Evolutionary conservation across 2,888 invertebrate species (phyloP).

Genomic region (Drosophila picticornis): DNA sequence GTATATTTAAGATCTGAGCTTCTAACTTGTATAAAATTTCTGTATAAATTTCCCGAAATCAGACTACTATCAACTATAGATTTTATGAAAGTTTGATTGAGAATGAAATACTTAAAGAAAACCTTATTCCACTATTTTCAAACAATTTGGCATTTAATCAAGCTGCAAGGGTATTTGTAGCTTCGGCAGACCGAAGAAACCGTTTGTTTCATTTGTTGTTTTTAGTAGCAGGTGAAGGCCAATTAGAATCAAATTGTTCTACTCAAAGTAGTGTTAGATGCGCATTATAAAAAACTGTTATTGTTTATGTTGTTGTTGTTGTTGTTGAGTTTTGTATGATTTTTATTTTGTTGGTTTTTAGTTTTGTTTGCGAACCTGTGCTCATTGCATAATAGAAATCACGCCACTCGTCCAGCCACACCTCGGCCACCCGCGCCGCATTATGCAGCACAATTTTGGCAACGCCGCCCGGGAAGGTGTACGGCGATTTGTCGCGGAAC

Average conservation of each 20-base stretch:
- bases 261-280: constrained; percentile 47
- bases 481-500: constrained; percentile 98
- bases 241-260: constrained; percentile 49
- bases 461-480: constrained; percentile 99
- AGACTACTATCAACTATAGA: background rate
- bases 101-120: background rate
- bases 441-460: constrained; percentile 99
- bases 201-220: constrained; percentile 24
- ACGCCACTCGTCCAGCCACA: constrained; percentile 99
- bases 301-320: constrained; percentile 33
- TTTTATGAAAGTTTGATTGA: background rate
- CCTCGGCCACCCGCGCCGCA: constrained; percentile 98
- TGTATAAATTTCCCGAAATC: background rate
- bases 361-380: constrained; percentile 91
- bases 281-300: constrained; percentile 40
- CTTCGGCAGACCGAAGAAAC: constrained; percentile 27
- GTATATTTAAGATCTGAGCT: background rate
- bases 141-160: background rate
- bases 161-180: constrained; percentile 28
- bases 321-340: constrained; percentile 38
- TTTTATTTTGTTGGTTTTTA: constrained; percentile 17
- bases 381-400: constrained; percentile 99
- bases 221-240: constrained; percentile 65
- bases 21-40: background rate
- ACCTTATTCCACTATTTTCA: background rate